Evolutionary conservation across 2,113 vertebrate genomes (phyloP).

Genomic region (Scatophagus argus): DNA sequence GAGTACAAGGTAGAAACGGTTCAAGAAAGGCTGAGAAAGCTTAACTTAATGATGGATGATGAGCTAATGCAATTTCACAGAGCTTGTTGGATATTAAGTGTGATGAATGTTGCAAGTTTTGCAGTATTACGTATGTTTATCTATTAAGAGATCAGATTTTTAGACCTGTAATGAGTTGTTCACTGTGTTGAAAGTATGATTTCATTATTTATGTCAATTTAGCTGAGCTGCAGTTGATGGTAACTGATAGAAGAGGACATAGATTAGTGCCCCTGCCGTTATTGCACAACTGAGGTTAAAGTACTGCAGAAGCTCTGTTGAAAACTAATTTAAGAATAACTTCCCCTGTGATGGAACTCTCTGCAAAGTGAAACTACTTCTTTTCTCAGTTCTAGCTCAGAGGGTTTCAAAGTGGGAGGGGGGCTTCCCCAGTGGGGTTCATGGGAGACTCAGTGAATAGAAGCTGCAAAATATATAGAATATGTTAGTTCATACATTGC

Average conservation of each 20-base stretch:
- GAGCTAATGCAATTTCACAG: neutral
- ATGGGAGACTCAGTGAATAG: too few species aligned
- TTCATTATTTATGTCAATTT: neutral
- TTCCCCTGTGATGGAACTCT: neutral
- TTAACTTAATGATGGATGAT: neutral
- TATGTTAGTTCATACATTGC: too few species aligned
- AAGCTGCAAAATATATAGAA: too few species aligned
- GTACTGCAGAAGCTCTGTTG: neutral
- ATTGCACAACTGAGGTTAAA: neutral
- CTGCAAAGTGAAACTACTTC: neutral
- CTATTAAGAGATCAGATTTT: neutral
- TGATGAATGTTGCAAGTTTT: neutral
- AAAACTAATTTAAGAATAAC: neutral
- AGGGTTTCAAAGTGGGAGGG: too few species aligned
- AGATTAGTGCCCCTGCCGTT: neutral
- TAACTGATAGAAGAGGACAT: neutral
- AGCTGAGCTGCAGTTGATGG: neutral
- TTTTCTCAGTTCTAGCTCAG: too few species aligned
- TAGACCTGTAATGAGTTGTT: neutral
- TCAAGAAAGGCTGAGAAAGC: neutral
- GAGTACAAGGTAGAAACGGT: neutral
- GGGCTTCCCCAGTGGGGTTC: too few species aligned
- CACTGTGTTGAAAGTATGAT: neutral
- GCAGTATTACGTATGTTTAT: neutral
- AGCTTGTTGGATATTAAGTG: neutral